Evolutionary conservation across 2,113 vertebrate species (phyloP), one percentile per base, ranked within the genome.

Genomic region (Hypocryptadius cinnamomeus): DNA sequence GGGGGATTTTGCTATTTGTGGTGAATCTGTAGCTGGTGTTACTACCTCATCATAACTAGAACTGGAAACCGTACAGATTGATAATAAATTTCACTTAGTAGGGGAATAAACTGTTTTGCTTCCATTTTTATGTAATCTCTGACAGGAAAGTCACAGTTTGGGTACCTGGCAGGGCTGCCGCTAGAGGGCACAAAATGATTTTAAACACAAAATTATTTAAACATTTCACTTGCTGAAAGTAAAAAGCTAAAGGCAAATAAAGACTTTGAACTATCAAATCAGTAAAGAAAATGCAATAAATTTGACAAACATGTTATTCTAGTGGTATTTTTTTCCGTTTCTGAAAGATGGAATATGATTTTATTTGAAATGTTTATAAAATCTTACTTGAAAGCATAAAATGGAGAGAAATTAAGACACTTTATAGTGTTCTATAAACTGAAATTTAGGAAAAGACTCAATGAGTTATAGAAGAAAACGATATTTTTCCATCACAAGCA

Each of bases 161-260:
- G 25, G 22, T 57, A 7, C 30, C 13, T 19, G 77, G 19, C 57
- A 72, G 51, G 27, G 5, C 35, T 92, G 63, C 92, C 96, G 90
- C 90, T 95, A 97, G 97, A 92, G 89, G 96, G 97, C 96, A 83
- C 16, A 3, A 91, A 90, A 91, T 69, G 14, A 92, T 94, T 90
- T 93, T 68, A 76, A 76, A 61, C n/a, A 33, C 31, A 69, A 23
- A 56, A 33, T 33, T 56, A 21, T 48, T 77, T 24, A 20, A 69
- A 42, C 54, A 48, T 40, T 54, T 77, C 30, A 23, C 47, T 48
- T 69, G 21, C 40, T 83, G 8, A 15, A 54, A 42, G 21, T 56
- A 42, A 61, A 61, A 63, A 23, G 14, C 40, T 85, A 8, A 77
- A 50, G 48, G 9, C 25, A 51, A 31, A 10, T 19, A 3, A 39